Base-by-base conservation (phyloP, 2,113 vertebrate species). In the Cyrtonyx montezumae region DNA sequence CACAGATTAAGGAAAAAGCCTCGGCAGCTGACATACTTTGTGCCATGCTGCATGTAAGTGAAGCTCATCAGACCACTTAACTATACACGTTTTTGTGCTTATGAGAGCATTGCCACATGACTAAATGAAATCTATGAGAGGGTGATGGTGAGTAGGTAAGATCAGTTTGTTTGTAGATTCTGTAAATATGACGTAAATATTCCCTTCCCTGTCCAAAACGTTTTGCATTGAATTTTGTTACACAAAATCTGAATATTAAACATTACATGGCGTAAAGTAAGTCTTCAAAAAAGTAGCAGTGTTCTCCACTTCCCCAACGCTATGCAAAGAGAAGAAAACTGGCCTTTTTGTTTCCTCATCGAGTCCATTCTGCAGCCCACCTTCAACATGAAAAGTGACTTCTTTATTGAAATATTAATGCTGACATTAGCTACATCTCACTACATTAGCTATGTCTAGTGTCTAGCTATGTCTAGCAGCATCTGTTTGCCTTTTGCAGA, bases 341-440 rank as follows among this genome's bases (percentile, higher is more conserved):
- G 28, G 14, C 6, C 8, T 21, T 65, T 94, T 73, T 73, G 22
- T 69, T 79, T 87, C 58, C 55, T 12, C 45, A 58, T 2, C 8
- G 14, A 63, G 15, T 4, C 51, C 2, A 36, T 51, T 84, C 66
- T 73, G 21, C 59, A 67, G 28, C 77, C 22, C 25, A 74, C 17
- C 37, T 93, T 77, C 66, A 82, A 82, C 20, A 67, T 2, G 34
- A 66, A 85, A 77, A 87, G n/a, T 2, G 5, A 59, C 68, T 87
- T 67, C 53, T 62, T 79, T 18, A 67, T 11, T 92, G 63, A 90
- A 94, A 88, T 91, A 94, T 73, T 90, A 73, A 90, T 81, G 58
- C 22, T 88, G 62, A 53, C 74, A 81, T 87, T 79, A 85, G 62
- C 18, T 91, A 86, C 46, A 67, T 63, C 42, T 34, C 92, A 36